Conservation (phyloP, 2,113 vertebrate species). For the Guaruba guarouba region DNA sequence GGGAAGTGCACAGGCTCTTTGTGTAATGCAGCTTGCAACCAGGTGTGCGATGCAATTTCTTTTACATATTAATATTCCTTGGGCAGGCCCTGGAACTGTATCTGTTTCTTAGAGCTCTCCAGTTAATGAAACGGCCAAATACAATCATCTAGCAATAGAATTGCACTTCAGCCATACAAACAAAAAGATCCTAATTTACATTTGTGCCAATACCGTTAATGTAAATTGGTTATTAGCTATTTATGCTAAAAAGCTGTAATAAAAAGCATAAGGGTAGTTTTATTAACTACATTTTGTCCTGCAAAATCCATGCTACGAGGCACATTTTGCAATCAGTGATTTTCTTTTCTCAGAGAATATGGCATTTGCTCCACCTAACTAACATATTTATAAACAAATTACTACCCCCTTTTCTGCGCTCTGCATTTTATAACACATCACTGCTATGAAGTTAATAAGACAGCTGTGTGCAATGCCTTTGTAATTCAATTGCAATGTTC, state of each 20-base stretch:
- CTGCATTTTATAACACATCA: conserved; percentile 72
- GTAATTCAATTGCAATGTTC: conserved; percentile 47
- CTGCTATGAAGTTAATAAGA: conserved; percentile 59
- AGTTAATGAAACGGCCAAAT: conserved; percentile 67
- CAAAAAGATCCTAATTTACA: conserved; percentile 68
- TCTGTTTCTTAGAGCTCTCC: conserved; percentile 55
- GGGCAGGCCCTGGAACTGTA: conserved; percentile 18
- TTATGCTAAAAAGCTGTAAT: conserved; percentile 71
- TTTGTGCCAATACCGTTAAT: conserved; percentile 69
- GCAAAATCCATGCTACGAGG: conserved; percentile 63
- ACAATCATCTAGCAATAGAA: conserved; percentile 35
- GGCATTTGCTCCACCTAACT: conserved; percentile 66
- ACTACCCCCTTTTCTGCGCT: conserved; percentile 51
- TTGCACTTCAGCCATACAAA: conserved; percentile 44
- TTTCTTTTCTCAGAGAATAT: not conserved
- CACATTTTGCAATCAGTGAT: conserved; percentile 51
- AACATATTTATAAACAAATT: conserved; percentile 77
- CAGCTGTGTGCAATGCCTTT: conserved; percentile 18
- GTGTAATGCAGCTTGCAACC: conserved; percentile 5
- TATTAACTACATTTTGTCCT: conserved; percentile 66
- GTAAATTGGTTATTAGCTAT: conserved; percentile 75
- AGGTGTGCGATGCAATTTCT: conserved; percentile 40
- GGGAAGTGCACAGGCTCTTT: fast-evolving
- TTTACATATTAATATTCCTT: conserved; percentile 62
- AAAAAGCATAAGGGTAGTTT: conserved; percentile 74